Conservation (phyloP, 2,797 vertebrate genomes). For the Scleropages formosus region DNA sequence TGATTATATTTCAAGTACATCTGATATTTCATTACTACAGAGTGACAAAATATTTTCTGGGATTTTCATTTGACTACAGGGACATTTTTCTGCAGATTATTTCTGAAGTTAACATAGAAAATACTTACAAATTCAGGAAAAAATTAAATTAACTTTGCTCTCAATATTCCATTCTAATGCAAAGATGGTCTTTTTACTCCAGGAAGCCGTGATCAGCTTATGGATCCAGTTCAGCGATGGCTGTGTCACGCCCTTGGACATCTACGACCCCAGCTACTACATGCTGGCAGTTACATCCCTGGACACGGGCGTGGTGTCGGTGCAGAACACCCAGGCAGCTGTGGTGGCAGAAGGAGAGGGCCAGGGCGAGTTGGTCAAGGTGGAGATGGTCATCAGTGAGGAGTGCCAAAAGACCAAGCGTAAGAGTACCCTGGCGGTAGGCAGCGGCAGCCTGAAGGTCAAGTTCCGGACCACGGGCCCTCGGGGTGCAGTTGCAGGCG, state of each 20-base stretch:
- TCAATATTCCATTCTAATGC: neutral
- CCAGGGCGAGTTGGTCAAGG: slow-evolving; percentile 77
- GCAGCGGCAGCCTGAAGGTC: slow-evolving; percentile 78
- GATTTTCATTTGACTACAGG: no score
- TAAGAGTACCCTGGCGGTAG: slow-evolving; percentile 81
- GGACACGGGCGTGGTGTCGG: slow-evolving; percentile 81
- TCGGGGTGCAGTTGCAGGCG: slow-evolving; percentile 17
- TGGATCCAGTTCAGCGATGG: slow-evolving; percentile 94
- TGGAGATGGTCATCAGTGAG: slow-evolving; percentile 86
- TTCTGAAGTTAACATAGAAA: neutral
- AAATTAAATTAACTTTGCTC: neutral
- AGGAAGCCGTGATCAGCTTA: slow-evolving; percentile 87
- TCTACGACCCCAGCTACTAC: slow-evolving; percentile 81
- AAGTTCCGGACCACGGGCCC: slow-evolving; percentile 70
- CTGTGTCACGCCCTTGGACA: slow-evolving; percentile 82
- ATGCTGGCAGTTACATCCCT: slow-evolving; percentile 76
- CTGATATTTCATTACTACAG: no score
- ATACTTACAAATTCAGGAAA: neutral
- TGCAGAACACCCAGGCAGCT: slow-evolving; percentile 69
- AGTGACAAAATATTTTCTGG: no score
- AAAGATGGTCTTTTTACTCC: neutral
- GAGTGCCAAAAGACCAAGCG: slow-evolving; percentile 86
- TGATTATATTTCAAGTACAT: no score
- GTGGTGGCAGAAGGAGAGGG: slow-evolving; percentile 80
- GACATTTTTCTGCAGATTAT: no score